A percentile compares a stretch with the other conserved stretches of the same genome.
Conservation (phyloP, 2,113 vertebrate genomes). For the Cariama cristata region DNA sequence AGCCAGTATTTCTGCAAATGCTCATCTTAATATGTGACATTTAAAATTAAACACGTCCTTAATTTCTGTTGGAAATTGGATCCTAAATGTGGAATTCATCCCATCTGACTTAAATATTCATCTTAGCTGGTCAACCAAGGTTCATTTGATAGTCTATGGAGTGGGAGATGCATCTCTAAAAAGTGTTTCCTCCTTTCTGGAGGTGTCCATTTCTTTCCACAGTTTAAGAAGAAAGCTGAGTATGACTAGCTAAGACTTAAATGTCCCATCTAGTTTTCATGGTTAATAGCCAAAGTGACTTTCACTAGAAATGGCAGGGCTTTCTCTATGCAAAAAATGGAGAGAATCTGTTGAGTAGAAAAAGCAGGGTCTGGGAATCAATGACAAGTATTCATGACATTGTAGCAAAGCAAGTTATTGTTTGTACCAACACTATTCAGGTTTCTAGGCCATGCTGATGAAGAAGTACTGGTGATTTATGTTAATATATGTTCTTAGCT, state of each 20-base stretch:
- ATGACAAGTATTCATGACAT: neutral
- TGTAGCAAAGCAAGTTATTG: neutral
- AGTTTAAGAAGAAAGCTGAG: neutral
- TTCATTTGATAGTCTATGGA: neutral
- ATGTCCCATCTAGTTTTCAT: neutral
- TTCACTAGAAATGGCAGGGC: neutral
- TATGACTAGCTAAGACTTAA: neutral
- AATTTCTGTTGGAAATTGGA: neutral
- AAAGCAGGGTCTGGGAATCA: neutral
- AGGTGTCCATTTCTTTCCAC: neutral
- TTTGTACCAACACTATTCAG: neutral
- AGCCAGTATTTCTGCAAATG: neutral
- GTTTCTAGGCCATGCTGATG: neutral
- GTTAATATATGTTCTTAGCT: neutral
- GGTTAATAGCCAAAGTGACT: neutral
- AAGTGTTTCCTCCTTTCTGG: neutral
- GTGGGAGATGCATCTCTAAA: neutral
- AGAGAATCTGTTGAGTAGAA: neutral
- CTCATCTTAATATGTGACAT: fast-evolving
- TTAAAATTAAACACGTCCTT: neutral
- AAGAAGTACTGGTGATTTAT: neutral
- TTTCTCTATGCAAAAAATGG: neutral
- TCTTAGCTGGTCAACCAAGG: neutral
- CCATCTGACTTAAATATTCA: neutral
- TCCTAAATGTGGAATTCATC: neutral